Conservation (phyloP, 2,797 vertebrate genomes). For the Peromyscus attwateri region DNA sequence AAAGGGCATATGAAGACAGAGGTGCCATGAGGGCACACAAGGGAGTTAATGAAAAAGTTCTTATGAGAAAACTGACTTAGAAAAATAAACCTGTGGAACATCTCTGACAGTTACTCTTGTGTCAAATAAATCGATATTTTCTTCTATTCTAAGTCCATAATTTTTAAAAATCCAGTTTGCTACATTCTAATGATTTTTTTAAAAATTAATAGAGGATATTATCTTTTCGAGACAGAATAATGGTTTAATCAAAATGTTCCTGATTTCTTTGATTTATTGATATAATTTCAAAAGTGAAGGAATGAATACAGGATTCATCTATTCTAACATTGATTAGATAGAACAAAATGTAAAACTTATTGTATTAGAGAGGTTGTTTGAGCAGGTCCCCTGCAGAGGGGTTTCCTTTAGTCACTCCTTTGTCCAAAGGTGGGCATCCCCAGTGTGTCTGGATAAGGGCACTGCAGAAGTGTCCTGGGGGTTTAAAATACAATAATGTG, state of each 20-base stretch:
- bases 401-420: conserved; percentile 33
- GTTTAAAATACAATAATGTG: not conserved
- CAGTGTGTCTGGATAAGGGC: conserved; percentile 65
- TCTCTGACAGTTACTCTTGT: conserved; percentile 48
- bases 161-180: conserved; percentile 49
- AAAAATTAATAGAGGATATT: conserved; percentile 44
- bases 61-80: conserved; percentile 52
- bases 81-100: not conserved
- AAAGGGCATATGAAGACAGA: conserved; percentile 15
- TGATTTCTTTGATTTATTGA: conserved; percentile 59
- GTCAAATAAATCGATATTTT: conserved; percentile 22
- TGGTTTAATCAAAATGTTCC: conserved; percentile 62
- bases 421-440: not conserved
- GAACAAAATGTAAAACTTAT: conserved; percentile 53
- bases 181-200: conserved; percentile 41
- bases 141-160: not conserved
- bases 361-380: not conserved
- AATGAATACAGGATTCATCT: conserved; percentile 51
- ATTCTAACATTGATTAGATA: conserved; percentile 17
- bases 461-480: conserved; percentile 58
- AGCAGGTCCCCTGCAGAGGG: not conserved
- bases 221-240: conserved; percentile 48
- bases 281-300: conserved; percentile 47
- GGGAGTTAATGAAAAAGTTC: conserved; percentile 37
- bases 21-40: conserved; percentile 34